Evolutionary conservation across 2,797 vertebrate species (phyloP).

Genomic region (Mallotus villosus): DNA sequence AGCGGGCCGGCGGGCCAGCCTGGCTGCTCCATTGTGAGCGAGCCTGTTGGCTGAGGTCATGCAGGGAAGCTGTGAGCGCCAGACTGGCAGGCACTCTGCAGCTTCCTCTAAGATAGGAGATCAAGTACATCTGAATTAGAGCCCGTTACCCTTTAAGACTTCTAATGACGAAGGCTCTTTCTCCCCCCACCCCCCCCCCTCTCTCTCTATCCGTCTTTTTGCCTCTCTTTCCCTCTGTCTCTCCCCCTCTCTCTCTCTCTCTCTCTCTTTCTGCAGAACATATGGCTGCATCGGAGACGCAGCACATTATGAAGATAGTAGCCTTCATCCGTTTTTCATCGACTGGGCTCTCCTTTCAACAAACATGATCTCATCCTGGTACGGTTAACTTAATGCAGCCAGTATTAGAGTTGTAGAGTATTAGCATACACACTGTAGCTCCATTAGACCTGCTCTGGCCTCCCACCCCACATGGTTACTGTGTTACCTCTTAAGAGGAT

Average conservation of each 20-base stretch:
- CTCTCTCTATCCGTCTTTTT: background rate
- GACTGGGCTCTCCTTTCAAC: conserved; percentile 64
- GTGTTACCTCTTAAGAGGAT: conserved; percentile 67
- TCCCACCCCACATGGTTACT: conserved; percentile 60
- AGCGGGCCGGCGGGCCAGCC: conserved; percentile 42
- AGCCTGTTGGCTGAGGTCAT: conserved; percentile 74
- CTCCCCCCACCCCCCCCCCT: conserved; percentile 18
- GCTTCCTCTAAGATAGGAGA: conserved; percentile 82
- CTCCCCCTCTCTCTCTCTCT: too few species aligned
- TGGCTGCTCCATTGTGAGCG: conserved; percentile 73
- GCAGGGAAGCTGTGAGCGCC: conserved; percentile 71
- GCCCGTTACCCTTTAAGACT: conserved; percentile 72
- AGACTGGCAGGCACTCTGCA: conserved; percentile 81
- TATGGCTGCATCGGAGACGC: background rate
- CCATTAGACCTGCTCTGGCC: conserved; percentile 67
- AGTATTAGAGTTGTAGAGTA: conserved; percentile 63
- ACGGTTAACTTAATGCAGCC: conserved; percentile 65
- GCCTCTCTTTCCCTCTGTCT: background rate
- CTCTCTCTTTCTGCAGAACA: background rate
- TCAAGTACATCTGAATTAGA: conserved; percentile 80
- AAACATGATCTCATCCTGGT: conserved; percentile 69
- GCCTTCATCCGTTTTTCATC: conserved; percentile 69
- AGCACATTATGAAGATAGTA: conserved; percentile 4
- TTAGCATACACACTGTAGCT: conserved; percentile 65
- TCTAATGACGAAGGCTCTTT: conserved; percentile 64